Conservation (phyloP, 2,797 vertebrate species). For the Capromys pilorides region DNA sequence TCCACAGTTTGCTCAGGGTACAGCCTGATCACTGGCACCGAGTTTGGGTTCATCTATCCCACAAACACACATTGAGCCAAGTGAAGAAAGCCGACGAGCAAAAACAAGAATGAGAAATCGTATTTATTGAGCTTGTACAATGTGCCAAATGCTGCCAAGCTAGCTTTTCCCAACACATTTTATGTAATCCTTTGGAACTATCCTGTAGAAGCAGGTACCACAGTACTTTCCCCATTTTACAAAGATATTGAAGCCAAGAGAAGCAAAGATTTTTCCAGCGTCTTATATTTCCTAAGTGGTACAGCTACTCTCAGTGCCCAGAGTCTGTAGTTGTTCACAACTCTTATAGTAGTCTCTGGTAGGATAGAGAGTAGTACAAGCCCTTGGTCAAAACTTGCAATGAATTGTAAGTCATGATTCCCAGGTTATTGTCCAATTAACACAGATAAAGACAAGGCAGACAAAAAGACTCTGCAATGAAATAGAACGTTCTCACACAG, state of each 20-base stretch:
- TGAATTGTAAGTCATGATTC: background rate
- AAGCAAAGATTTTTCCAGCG: background rate
- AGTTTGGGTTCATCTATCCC: background rate
- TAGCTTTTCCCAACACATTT: background rate
- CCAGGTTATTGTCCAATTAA: background rate
- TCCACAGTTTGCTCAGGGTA: background rate
- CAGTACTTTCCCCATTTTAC: background rate
- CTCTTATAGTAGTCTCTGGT: rapidly evolving
- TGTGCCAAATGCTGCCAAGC: background rate
- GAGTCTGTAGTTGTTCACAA: background rate
- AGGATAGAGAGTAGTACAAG: no score
- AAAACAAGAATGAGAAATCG: background rate
- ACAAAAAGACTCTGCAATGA: background rate
- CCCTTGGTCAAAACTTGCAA: background rate
- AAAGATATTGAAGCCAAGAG: background rate
- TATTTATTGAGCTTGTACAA: background rate
- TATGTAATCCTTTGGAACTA: background rate
- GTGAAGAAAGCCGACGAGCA: background rate
- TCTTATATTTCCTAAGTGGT: background rate
- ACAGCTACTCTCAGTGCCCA: background rate
- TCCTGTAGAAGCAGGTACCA: background rate
- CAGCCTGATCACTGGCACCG: background rate
- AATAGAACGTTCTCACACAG: background rate
- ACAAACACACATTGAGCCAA: background rate
- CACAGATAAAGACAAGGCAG: background rate